phyloP scores from a whole-genome alignment of 2,113 vertebrate species.

The Pseudonaja textilis region DNA sequence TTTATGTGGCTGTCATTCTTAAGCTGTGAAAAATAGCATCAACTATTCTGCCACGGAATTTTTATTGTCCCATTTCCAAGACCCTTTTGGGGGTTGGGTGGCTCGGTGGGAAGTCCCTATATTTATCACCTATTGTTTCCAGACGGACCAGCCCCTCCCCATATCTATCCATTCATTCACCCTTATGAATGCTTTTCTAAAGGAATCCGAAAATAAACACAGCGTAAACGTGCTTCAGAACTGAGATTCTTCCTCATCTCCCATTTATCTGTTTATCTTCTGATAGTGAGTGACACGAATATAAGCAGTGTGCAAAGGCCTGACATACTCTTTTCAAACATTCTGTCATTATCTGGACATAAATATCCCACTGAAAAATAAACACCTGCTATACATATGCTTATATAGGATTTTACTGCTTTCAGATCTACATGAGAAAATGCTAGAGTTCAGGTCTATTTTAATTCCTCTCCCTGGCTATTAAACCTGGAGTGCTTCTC shows the following conservation, averaged over 20 bases:
- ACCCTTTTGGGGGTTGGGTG: not conserved
- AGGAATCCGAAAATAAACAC: not conserved
- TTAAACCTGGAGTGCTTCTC: not conserved
- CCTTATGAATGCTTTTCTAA: constrained; percentile 33
- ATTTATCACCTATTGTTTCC: constrained; percentile 17
- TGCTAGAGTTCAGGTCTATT: not conserved
- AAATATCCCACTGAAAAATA: constrained; percentile 60
- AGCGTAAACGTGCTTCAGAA: constrained; percentile 48
- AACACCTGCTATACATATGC: constrained; percentile 46
- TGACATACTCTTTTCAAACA: constrained; percentile 63
- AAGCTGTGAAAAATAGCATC: constrained; percentile 6
- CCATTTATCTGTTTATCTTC: constrained; percentile 64
- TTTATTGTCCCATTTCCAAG: not conserved
- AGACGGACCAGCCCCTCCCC: constrained; percentile 12
- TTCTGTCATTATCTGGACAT: constrained; percentile 57
- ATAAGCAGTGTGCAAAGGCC: constrained; percentile 61
- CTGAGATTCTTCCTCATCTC: constrained; percentile 52
- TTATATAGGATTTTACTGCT: constrained; percentile 45
- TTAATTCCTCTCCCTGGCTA: constrained; percentile 12
- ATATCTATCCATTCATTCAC: constrained; percentile 22
- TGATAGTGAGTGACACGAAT: constrained; percentile 58
- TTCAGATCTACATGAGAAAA: constrained; percentile 19
- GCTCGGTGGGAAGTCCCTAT: not conserved
- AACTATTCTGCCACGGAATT: constrained; percentile 20
- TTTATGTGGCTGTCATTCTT: constrained; percentile 11